Conservation (phyloP, 2,888 invertebrate species). For the Thera obeliscata region DNA sequence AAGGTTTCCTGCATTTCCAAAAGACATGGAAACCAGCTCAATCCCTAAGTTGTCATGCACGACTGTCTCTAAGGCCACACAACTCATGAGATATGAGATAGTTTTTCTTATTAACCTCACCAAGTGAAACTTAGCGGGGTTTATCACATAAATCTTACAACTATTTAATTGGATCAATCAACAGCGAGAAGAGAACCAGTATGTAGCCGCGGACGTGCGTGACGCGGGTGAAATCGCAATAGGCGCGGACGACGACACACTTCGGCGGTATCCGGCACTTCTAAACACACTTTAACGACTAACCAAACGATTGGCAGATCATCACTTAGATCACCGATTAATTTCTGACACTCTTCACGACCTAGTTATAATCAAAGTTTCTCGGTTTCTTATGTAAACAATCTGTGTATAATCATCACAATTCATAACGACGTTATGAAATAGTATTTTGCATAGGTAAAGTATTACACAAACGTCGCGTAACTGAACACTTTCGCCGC, state of each 20-base stretch:
- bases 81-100: not conserved
- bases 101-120: not conserved
- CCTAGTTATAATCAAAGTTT: not conserved
- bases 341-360: constrained; percentile 38
- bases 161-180: constrained; percentile 67
- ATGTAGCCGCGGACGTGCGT: constrained; percentile 73
- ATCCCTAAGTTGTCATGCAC: not conserved
- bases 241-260: constrained; percentile 67
- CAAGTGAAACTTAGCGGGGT: constrained; percentile 7
- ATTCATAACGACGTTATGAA: constrained; percentile 48
- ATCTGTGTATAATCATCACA: not conserved
- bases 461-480: constrained; percentile 49
- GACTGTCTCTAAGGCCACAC: not conserved
- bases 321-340: constrained; percentile 32
- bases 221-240: constrained; percentile 77
- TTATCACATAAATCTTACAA: constrained; percentile 54
- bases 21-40: not conserved
- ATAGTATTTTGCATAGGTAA: constrained; percentile 52
- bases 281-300: constrained; percentile 42
- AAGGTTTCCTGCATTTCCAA: not conserved
- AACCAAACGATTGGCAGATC: constrained; percentile 46
- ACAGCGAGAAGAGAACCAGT: constrained; percentile 57
- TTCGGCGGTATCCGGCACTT: constrained; percentile 66
- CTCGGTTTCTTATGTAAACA: not conserved
- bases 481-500: constrained; percentile 50